These are phyloP conservation scores for Sthenelais limicola DNA, from an alignment of 2,888 invertebrate genomes.

Conservation along the genomic window DNA sequence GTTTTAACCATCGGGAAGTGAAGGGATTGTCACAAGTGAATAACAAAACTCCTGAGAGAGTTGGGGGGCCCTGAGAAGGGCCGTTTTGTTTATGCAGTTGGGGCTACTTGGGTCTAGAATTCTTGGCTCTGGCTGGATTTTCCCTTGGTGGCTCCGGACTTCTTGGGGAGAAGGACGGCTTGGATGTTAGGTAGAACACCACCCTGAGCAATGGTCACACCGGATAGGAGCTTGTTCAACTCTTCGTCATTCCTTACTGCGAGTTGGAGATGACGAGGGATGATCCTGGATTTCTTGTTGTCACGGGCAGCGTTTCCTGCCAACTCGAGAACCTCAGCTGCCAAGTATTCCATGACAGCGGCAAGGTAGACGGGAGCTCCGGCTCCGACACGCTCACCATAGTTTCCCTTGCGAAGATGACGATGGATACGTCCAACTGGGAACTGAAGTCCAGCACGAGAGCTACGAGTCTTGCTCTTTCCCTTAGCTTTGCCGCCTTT, in stretches of 20 bases:
- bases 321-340: constrained; percentile 77
- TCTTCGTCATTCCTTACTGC: constrained; percentile 87
- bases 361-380: constrained; percentile 73
- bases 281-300: constrained; percentile 80
- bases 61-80: constrained; percentile 46
- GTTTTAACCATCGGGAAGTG: too few species aligned
- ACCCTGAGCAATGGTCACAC: constrained; percentile 87
- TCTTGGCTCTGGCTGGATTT: constrained; percentile 43
- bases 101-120: not conserved
- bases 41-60: constrained; percentile 30
- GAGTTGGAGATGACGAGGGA: constrained; percentile 83
- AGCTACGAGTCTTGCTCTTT: constrained; percentile 71
- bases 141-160: constrained; percentile 72
- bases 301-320: constrained; percentile 73
- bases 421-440: constrained; percentile 73
- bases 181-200: constrained; percentile 87
- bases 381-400: constrained; percentile 72
- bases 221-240: constrained; percentile 81
- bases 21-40: not conserved
- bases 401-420: constrained; percentile 71
- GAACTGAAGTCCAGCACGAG: constrained; percentile 72
- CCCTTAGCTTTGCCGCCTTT: constrained; percentile 72
- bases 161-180: constrained; percentile 82
- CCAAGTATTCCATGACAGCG: constrained; percentile 74
- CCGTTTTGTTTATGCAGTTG: constrained; percentile 24